Evolutionary conservation across 2,888 invertebrate genomes (phyloP).

Genomic region (Hypomecis atomaria): DNA sequence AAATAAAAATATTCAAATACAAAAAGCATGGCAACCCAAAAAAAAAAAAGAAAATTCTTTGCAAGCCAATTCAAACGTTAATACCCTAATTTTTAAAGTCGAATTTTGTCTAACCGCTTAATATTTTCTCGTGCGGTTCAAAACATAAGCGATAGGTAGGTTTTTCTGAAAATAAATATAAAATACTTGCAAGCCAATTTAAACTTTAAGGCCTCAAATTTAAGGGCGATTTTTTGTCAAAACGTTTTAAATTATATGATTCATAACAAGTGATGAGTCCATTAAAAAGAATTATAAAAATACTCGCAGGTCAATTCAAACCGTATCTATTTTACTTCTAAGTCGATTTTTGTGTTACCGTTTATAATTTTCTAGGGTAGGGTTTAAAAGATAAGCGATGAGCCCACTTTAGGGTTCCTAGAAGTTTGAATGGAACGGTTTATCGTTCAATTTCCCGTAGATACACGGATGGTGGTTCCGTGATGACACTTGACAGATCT

Average conservation of each 20-base stretch:
- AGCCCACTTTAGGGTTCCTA: conserved; percentile 37
- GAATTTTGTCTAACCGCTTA: background rate
- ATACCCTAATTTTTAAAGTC: background rate
- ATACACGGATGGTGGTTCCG: conserved; percentile 27
- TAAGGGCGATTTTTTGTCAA: no score
- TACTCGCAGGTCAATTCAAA: conserved; percentile 2
- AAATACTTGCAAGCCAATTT: conserved; percentile 15
- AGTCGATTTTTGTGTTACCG: conserved; percentile 16
- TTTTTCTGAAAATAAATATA: background rate
- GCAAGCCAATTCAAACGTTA: conserved; percentile 8
- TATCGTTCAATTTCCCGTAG: conserved; percentile 43
- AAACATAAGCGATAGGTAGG: conserved; percentile 48
- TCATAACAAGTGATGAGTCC: no score
- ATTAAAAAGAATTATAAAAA: no score
- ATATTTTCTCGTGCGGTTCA: conserved; percentile 39
- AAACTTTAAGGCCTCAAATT: no score
- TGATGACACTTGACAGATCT: conserved; percentile 15
- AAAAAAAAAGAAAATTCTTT: conserved; percentile 44
- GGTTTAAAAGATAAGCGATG: conserved; percentile 53
- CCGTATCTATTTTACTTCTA: background rate
- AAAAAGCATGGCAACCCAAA: conserved; percentile 23
- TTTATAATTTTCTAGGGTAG: conserved; percentile 11
- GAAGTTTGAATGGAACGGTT: conserved; percentile 32
- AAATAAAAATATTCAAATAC: conserved; percentile 60
- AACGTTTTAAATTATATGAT: no score